Evolutionary conservation across 2,113 vertebrate genomes (phyloP), one percentile per base, ranked within the genome.

Genomic region (Trichechus manatus): DNA sequence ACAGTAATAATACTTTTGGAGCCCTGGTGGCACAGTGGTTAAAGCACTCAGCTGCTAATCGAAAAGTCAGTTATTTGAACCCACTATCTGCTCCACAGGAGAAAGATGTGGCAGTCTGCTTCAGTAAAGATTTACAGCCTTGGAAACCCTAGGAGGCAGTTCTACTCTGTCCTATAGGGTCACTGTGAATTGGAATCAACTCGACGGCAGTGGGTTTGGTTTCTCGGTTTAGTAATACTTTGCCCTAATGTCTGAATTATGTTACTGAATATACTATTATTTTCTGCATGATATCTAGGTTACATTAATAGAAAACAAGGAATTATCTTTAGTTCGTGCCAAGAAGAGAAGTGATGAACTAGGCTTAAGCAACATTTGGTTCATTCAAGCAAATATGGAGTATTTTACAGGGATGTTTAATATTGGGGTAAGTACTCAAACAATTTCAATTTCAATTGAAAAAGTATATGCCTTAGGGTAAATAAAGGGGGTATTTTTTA

Each of bases 371-470:
- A 99, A 99, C 97, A 98, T 99, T 56, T 99, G 98, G 98, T 99
- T 99, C 97, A 98, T 99, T 98, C 99, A 99, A 98, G 99, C 99
- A 85, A 99, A 99, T 97, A 98, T 99, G 98, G 99, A 99, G 95
- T 99, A 99, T 97, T 99, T 99, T 98, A 99, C 98, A 31, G 99
- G 99, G 68, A 96, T 97, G 22, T 99, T 99, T 98, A 98, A 99
- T 56, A 98, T 99, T 83, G 99, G 99, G 99, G 99, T 99, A 98
- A 99, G 99, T 98, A 91, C 39, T 88, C 47, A 59, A 78, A 3
- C 64, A 20, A 85, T 92, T 96, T 93, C 27, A 83, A 53, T 66
- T 90, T 70, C 47, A 78, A 91, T 70, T 61, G 25, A 97, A 95
- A 85, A 91, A 87, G 4, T 87, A 44, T 53, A 44, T 82, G 25